Percentiles rank a stretch among this genome's conserved stretches.
These are phyloP conservation scores for Microtus richardsoni DNA, from an alignment of 2,113 vertebrate species.

Conservation along the genomic window DNA sequence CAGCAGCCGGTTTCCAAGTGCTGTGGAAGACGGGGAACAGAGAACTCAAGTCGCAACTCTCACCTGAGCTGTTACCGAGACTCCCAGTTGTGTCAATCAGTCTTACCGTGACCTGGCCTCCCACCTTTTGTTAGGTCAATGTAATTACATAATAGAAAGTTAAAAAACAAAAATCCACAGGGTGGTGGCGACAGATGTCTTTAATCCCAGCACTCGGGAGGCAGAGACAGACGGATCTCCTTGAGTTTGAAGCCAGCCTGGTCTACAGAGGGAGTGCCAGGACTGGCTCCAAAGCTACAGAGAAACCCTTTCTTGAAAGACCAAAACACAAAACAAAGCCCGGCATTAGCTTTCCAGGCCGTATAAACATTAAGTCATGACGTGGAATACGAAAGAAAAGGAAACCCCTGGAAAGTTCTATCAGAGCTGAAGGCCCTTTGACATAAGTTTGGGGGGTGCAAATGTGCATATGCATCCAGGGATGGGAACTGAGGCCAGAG, in stretches of 20 bases:
- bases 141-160: neutral
- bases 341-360: neutral
- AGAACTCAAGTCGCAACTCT: neutral
- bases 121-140: neutral
- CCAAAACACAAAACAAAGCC: neutral
- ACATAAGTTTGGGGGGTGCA: neutral
- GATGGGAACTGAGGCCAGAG: neutral
- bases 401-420: neutral
- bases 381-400: neutral
- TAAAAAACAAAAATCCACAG: neutral
- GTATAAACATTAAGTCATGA: neutral
- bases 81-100: neutral
- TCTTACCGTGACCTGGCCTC: neutral
- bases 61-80: neutral
- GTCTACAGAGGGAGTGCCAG: too few species aligned
- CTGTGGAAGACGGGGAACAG: neutral
- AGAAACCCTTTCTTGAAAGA: too few species aligned
- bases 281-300: too few species aligned
- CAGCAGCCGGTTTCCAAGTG: neutral
- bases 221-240: too few species aligned
- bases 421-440: conserved; percentile 27
- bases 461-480: neutral
- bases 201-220: too few species aligned
- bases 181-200: rapidly evolving
- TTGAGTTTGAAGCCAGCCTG: too few species aligned